Base-by-base conservation (phyloP, 2,888 invertebrate genomes). In the Yponomeuta malinellus region DNA sequence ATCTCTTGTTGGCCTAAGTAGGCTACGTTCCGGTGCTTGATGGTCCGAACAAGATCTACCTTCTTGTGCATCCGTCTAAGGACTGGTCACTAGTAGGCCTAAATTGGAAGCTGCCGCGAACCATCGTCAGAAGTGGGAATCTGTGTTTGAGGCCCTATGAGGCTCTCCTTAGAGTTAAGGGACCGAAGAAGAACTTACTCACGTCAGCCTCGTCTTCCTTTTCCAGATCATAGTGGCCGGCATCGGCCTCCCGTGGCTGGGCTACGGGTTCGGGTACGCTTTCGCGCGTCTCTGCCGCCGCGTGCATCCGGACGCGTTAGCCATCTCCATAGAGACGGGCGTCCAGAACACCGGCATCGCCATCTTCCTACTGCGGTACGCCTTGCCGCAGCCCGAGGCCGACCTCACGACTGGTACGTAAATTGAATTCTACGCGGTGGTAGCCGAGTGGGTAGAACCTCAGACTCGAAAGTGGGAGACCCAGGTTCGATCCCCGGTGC, bases 321-420 rank as follows among this genome's bases (percentile, higher is more conserved):
- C 98, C 6, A 98, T 98, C 78, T 95, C 97, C 69, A 95, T 98
- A 69, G 98, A 98, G 92, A 97, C 97, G 5, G 98, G 98, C 70
- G 95, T 98, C 71, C 98, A 98, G 89, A 98, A 98, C 88, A 98
- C 98, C 0, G 98, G 98, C 66, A 95, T 98, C 74, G 94, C 98
- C 0, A 98, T 98, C 78, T 97, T 98, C 85, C 92, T 98, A 76
- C 89, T 98, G 71, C 90, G 96, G 72, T 95, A 97, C 80, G 95
- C 97, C 4, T 91, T 98, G 72, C 94, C 94, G 0, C 96, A 97
- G 79, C 98, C 98, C 0, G 95, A 96, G 75, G 97, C 96, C 0
- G 98, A 98, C 88, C 91, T 98, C 67, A 97, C 98, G 4, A 97
- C 97, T 67, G 95, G 96, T 96, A 84, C 82, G 75, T 74, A 63